Evolutionary conservation across 2,797 vertebrate species (phyloP).

Genomic region (Siniperca undulata): DNA sequence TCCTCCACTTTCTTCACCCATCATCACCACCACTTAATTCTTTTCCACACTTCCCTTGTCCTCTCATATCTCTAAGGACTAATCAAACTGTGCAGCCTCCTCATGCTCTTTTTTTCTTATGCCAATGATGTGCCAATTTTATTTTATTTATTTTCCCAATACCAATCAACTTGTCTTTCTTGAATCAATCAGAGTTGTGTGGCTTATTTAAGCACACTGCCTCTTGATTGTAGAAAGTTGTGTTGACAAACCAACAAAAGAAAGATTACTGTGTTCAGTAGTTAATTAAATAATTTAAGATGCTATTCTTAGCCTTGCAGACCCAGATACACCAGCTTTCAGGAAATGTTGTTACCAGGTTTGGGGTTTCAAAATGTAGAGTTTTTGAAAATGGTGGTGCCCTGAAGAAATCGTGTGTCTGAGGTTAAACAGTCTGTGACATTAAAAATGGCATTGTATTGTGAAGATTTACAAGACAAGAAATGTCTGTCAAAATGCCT

Average conservation of each 20-base stretch:
- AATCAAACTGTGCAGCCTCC: slow-evolving; percentile 66
- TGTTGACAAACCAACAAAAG: slow-evolving; percentile 47
- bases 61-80: slow-evolving; percentile 67
- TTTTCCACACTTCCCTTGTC: slow-evolving; percentile 19
- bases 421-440: background rate
- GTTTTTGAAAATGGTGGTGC: slow-evolving; percentile 13
- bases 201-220: slow-evolving; percentile 29
- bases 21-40: slow-evolving; percentile 44
- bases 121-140: slow-evolving; percentile 23
- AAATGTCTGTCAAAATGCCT: background rate
- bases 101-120: slow-evolving; percentile 35
- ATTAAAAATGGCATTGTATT: background rate
- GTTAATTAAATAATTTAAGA: slow-evolving; percentile 52
- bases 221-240: slow-evolving; percentile 27
- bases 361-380: slow-evolving; percentile 32
- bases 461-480: slow-evolving; percentile 4
- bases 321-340: slow-evolving; percentile 50
- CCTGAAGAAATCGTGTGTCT: background rate
- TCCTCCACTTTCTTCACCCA: slow-evolving; percentile 54
- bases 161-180: slow-evolving; percentile 50
- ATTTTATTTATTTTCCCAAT: slow-evolving; percentile 5
- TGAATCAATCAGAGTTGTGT: slow-evolving; percentile 32
- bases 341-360: slow-evolving; percentile 36
- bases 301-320: slow-evolving; percentile 52
- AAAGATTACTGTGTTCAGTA: slow-evolving; percentile 40